Evolutionary conservation across 1,140 invertebrate genomes (phyloP).

Genomic region (Oncopodura yosiiana): DNA sequence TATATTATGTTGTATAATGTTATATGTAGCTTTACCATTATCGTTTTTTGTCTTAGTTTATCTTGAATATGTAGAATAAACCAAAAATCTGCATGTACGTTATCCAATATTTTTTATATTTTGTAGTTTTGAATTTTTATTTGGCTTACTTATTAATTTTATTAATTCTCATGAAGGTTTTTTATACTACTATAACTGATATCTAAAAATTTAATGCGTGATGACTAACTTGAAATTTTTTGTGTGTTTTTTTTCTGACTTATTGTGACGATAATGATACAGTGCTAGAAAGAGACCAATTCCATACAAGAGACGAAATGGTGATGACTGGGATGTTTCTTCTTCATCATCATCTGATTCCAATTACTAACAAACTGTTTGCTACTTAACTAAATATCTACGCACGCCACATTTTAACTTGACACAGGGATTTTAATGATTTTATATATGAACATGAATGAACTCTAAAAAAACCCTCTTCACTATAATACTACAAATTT

Average conservation of each 20-base stretch:
- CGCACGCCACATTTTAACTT: no score
- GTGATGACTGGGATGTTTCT: conserved; percentile 28
- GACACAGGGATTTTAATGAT: no score
- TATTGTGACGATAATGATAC: conserved; percentile 39
- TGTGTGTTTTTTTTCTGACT: not conserved
- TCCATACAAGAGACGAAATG: conserved; percentile 59
- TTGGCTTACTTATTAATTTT: not conserved
- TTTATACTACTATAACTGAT: not conserved
- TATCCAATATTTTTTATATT: not conserved
- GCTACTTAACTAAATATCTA: no score
- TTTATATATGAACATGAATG: no score
- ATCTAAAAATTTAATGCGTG: not conserved
- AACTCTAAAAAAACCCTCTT: no score
- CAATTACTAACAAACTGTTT: no score
- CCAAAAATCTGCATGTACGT: no score
- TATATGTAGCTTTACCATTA: not conserved
- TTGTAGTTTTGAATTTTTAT: not conserved
- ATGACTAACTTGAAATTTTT: not conserved
- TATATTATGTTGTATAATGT: conserved; percentile 1
- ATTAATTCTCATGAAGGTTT: not conserved
- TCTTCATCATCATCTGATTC: conserved; percentile 23
- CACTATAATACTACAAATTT: no score
- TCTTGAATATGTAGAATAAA: no score
- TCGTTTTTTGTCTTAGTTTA: no score
- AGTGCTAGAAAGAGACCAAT: conserved; percentile 82